Evolutionary conservation across 2,113 vertebrate species (phyloP), one percentile per base, ranked within the genome.

Genomic region (Choloepus hoffmanni): DNA sequence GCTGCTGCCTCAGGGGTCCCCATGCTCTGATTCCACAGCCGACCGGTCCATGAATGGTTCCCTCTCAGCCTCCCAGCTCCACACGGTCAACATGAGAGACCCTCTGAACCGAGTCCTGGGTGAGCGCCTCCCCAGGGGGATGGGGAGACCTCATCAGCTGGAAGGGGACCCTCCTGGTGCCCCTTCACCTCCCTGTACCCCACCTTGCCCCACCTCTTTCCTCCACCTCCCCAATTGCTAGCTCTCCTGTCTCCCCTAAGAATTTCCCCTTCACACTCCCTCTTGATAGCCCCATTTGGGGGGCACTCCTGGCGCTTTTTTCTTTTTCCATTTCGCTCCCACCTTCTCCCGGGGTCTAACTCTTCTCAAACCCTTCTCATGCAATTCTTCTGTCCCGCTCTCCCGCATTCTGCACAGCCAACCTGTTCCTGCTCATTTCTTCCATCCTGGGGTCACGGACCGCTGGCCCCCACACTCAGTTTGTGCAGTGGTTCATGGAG

Each of bases 401-500:
- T n/a, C 11, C 10, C 73, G 4, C 2, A 15, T n/a, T 62, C 24
- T 63, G 28, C 77, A 0, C 98, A 99, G 99, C 99, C 94, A 99
- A 99, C 97, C 99, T 99, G 67, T 99, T 99, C 98, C 98, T 99
- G 97, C 99, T 99, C 85, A 99, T 99, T 92, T 99, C 99, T 2
- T 99, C 99, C 96, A 99, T 99, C 97, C 97, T 99, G 98, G 99
- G 99, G 24, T 99, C 99, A 2, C 99, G 99, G 98, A 99, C 99
- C 0, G 99, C 99, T 0, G 99, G 99, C 0, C 99, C 99, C 2
- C 99, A 99, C 98, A 99, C 99, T 7, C 99, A 99, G 98, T 99
- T 99, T 68, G 99, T 99, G 2, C 99, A 99, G 98, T 99, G 99
- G 98, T 99, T 99, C 98, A 99, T 99, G 98, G 99, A 99, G 98